phyloP scores from a whole-genome alignment of 2,888 invertebrate genomes.

The Pristionchus maxplancki region DNA sequence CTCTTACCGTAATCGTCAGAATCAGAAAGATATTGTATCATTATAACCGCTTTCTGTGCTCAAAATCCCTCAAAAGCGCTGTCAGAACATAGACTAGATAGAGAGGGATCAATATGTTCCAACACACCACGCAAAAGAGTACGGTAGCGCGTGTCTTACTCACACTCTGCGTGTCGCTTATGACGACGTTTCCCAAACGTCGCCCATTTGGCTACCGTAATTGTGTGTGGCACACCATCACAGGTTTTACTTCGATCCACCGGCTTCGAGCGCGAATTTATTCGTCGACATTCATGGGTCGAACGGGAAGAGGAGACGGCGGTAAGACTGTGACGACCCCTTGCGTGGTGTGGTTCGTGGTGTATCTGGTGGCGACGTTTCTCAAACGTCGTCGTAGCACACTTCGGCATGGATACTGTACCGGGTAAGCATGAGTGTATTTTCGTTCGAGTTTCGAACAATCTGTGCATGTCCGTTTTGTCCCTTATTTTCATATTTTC shows the following conservation, averaged over 20 bases:
- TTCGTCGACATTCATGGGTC: conserved; percentile 52
- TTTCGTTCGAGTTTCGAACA: neutral
- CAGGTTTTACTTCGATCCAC: conserved; percentile 49
- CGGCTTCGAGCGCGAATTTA: conserved; percentile 31
- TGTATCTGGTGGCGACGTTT: conserved; percentile 28
- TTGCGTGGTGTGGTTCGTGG: neutral
- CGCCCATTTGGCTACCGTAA: conserved; percentile 13
- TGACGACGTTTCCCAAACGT: conserved; percentile 17
- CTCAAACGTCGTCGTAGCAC: neutral
- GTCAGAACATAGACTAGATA: neutral
- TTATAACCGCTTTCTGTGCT: neutral
- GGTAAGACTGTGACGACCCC: conserved; percentile 50
- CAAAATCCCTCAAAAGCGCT: neutral
- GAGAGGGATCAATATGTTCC: neutral
- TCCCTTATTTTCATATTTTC: conserved; percentile 1
- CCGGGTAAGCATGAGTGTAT: neutral
- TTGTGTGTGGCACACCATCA: neutral
- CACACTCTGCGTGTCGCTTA: conserved; percentile 9
- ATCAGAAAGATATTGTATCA: neutral
- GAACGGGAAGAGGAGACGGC: conserved; percentile 57
- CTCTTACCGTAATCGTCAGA: neutral
- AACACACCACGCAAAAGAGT: neutral
- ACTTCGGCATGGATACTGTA: conserved; percentile 15
- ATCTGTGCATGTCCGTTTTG: neutral
- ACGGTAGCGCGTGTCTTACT: conserved; percentile 20